phyloP scores from a whole-genome alignment of 2,113 vertebrate genomes.

The Leucopternis melanops region DNA sequence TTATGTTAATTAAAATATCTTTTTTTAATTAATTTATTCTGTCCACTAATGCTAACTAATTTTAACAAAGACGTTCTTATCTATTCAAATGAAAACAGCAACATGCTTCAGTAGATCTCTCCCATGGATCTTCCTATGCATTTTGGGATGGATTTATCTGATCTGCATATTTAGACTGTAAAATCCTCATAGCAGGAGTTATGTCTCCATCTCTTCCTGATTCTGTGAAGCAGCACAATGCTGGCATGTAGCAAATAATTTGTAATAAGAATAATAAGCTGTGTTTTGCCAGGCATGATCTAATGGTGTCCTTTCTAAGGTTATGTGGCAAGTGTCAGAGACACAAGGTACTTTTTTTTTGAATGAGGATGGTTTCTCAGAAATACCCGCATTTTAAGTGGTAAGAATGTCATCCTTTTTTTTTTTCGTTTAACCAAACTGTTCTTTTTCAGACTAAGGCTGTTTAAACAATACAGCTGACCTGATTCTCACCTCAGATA shows the following conservation, averaged over 20 bases:
- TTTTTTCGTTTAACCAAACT: not conserved
- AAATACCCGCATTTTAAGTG: not conserved
- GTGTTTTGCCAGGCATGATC: not conserved
- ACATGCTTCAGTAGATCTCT: not conserved
- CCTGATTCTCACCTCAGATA: slow-evolving; percentile 48
- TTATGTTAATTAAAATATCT: not conserved
- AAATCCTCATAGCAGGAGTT: not conserved
- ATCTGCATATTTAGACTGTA: not conserved
- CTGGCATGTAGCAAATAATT: not conserved
- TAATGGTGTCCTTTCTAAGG: not conserved
- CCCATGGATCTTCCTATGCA: not conserved
- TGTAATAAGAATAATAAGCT: not conserved
- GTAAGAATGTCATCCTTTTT: not conserved
- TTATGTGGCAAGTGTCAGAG: not conserved
- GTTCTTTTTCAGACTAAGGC: slow-evolving; percentile 18
- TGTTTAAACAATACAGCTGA: slow-evolving; percentile 47
- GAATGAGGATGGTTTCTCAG: slow-evolving; percentile 5
- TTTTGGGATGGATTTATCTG: not conserved
- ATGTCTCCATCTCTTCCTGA: not conserved
- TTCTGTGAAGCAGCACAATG: not conserved
- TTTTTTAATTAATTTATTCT: not conserved
- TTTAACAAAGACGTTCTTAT: not conserved
- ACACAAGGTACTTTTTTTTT: not conserved
- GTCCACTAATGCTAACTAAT: not conserved
- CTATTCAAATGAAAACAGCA: not conserved